Evolutionary conservation across 1,140 invertebrate genomes (phyloP).

Genomic region (Cephus cinctus): DNA sequence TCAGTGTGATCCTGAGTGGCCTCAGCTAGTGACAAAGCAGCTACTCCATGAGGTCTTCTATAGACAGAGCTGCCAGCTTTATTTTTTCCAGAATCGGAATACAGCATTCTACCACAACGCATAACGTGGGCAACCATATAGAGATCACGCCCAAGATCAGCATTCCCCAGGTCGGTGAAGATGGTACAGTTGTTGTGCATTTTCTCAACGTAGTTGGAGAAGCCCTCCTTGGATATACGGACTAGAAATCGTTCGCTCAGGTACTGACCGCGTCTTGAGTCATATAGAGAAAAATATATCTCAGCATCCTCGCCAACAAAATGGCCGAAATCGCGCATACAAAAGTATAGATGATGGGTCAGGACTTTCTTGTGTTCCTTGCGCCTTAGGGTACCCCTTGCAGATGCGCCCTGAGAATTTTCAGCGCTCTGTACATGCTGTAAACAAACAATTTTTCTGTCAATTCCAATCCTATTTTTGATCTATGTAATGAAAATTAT

Average conservation of each 20-base stretch:
- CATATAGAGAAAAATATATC: conserved; percentile 84
- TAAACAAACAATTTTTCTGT: conserved; percentile 22
- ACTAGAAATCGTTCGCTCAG: conserved; percentile 87
- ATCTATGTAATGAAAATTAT: too few species aligned
- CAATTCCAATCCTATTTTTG: too few species aligned
- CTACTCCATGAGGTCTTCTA: conserved; percentile 80
- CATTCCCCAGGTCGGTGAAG: conserved; percentile 81
- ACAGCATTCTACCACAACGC: conserved; percentile 82
- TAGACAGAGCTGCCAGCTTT: conserved; percentile 61
- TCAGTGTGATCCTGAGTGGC: conserved; percentile 62
- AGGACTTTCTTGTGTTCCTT: conserved; percentile 69
- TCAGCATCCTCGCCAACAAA: conserved; percentile 85
- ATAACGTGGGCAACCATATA: conserved; percentile 87
- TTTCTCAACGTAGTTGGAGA: conserved; percentile 86
- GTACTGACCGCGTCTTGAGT: conserved; percentile 69
- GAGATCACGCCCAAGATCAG: conserved; percentile 78
- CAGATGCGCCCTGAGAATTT: conserved; percentile 73
- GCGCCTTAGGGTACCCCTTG: conserved; percentile 70
- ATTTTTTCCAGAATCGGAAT: conserved; percentile 77
- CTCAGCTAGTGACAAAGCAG: conserved; percentile 69
- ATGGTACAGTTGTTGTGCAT: conserved; percentile 85
- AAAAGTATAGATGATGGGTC: conserved; percentile 83
- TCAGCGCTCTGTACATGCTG: conserved; percentile 79
- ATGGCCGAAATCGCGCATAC: conserved; percentile 85
- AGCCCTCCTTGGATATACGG: conserved; percentile 83